Evolutionary conservation across 2,888 invertebrate species (phyloP).

Genomic region (Drosophila anomalata): DNA sequence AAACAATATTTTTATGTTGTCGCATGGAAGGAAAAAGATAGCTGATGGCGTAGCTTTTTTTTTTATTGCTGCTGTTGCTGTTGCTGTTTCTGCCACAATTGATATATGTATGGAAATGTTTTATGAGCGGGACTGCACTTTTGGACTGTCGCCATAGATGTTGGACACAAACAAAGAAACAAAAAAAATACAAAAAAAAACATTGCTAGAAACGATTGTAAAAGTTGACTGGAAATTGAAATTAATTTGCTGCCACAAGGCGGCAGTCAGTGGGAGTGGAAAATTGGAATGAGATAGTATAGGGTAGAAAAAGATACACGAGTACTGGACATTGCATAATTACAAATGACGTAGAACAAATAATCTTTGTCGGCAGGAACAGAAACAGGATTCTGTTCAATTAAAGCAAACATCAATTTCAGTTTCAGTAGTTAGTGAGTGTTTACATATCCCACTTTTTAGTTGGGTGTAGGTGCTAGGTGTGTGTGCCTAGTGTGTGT

Average conservation of each 20-base stretch:
- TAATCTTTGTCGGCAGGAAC: conserved; percentile 11
- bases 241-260: conserved; percentile 64
- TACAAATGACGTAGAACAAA: conserved; percentile 63
- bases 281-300: not conserved
- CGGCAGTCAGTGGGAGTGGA: conserved; percentile 29
- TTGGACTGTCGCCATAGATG: conserved; percentile 37
- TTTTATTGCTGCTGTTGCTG: conserved; percentile 1
- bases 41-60: conserved; percentile 34
- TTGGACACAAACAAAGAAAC: conserved; percentile 23
- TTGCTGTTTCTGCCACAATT: conserved; percentile 9
- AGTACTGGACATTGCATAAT: conserved; percentile 60
- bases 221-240: conserved; percentile 71
- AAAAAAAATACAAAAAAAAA: not conserved
- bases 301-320: not conserved
- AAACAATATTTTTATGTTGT: conserved; percentile 52
- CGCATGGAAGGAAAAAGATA: conserved; percentile 61
- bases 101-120: conserved; percentile 64
- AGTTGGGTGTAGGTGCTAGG: not conserved
- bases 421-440: conserved; percentile 3
- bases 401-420: conserved; percentile 48
- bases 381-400: conserved; percentile 57
- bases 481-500: not conserved
- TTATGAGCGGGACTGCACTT: conserved; percentile 45
- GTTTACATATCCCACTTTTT: not conserved
- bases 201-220: conserved; percentile 54